Conservation (phyloP, 2,888 invertebrate species). For the Sipha maydis region DNA sequence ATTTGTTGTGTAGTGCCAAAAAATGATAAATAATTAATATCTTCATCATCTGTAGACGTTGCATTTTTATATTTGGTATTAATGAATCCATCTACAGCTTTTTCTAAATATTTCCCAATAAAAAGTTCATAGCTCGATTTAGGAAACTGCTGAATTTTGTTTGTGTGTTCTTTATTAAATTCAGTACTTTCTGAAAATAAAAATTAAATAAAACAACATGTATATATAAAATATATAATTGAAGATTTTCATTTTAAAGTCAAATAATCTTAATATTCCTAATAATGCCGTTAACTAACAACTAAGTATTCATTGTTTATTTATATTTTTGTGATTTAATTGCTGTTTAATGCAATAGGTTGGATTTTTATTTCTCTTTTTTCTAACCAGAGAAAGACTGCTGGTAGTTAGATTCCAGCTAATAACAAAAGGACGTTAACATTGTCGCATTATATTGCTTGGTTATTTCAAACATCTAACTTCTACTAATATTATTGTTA, state of each 20-base stretch:
- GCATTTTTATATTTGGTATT: conserved; percentile 1
- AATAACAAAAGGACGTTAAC: no score
- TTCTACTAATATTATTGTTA: no score
- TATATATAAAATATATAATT: not conserved
- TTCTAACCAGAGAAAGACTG: no score
- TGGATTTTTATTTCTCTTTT: no score
- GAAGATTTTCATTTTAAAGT: not conserved
- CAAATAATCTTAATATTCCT: no score
- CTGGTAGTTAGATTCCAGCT: no score
- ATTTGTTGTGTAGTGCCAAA: conserved; percentile 49
- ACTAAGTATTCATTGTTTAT: no score
- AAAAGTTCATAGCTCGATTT: conserved; percentile 47
- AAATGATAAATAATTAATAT: conserved; percentile 58
- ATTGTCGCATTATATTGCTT: no score
- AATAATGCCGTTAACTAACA: no score
- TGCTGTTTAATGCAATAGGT: no score
- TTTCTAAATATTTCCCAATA: conserved; percentile 54
- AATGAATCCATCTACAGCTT: conserved; percentile 39
- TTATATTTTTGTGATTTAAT: no score
- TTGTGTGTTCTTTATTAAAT: conserved; percentile 8
- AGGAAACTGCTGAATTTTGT: conserved; percentile 52
- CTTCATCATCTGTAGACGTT: not conserved
- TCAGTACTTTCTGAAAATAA: conserved; percentile 15
- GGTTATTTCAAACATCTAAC: no score
- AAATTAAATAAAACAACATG: not conserved